Evolutionary conservation across 92 coral and sea anemone species (phyloP).

Genomic region (Parazoanthus atlanticus): DNA sequence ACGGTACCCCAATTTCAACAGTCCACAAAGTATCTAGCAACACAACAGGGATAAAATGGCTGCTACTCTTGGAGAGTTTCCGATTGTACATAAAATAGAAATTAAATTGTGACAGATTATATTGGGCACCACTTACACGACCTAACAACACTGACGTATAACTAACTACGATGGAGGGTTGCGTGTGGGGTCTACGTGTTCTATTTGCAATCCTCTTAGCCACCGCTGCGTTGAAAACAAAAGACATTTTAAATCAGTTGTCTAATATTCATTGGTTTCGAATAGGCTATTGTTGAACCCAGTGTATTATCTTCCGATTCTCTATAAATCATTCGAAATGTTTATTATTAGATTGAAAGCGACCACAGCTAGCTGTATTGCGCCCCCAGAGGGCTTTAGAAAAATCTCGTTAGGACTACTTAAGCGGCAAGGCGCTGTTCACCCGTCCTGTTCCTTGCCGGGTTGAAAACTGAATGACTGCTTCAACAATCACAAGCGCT

Average conservation of each 20-base stretch:
- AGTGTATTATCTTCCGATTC: conserved; percentile 21
- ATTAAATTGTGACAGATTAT: no score
- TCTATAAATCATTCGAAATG: neutral
- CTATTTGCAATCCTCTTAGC: neutral
- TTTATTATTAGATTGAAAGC: neutral
- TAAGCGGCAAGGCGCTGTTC: neutral
- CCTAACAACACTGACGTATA: no score
- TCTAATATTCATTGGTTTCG: conserved; percentile 5
- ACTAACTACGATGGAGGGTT: neutral
- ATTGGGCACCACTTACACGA: no score
- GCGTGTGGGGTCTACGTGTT: neutral
- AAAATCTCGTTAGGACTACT: no score
- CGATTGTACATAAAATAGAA: no score
- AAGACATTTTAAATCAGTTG: neutral
- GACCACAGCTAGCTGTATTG: neutral
- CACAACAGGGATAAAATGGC: no score
- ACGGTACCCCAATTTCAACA: no score
- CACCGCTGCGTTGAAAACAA: conserved; percentile 11
- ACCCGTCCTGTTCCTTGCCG: neutral
- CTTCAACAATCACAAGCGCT: neutral
- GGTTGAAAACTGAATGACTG: neutral
- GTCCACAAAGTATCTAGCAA: no score
- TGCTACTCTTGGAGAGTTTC: no score
- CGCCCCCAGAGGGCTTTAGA: neutral
- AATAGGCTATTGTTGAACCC: neutral